Evolutionary conservation across 2,113 vertebrate genomes (phyloP).

Genomic region (Otocyon megalotis): DNA sequence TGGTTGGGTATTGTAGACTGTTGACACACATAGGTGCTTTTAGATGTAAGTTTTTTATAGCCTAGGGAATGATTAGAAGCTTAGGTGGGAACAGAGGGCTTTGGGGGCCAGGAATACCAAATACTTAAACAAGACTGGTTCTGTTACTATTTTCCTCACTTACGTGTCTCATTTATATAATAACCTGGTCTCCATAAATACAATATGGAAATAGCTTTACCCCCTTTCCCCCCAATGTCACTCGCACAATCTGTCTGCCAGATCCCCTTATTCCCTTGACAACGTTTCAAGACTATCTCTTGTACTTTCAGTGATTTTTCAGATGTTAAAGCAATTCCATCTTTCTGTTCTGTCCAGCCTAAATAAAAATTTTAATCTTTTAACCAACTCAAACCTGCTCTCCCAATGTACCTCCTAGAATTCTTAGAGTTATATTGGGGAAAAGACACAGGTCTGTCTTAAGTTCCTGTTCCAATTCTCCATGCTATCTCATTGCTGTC

Average conservation of each 20-base stretch:
- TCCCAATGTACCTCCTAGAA: not conserved
- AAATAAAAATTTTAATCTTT: conserved; percentile 4
- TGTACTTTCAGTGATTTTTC: not conserved
- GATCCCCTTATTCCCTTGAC: not conserved
- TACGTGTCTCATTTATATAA: not conserved
- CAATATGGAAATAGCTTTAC: not conserved
- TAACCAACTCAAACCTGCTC: not conserved
- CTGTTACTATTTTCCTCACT: not conserved
- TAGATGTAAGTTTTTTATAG: not conserved
- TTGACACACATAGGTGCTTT: not conserved
- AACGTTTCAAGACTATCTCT: not conserved
- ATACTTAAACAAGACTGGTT: not conserved
- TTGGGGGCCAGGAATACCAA: not conserved
- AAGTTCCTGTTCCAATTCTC: not conserved
- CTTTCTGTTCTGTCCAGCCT: not conserved
- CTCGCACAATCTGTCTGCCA: not conserved
- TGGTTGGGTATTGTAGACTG: not conserved
- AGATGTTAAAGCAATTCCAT: not conserved
- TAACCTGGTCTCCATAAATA: not conserved
- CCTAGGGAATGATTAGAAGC: not conserved
- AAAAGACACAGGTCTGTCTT: not conserved
- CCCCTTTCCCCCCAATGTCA: not conserved
- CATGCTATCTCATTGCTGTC: not conserved
- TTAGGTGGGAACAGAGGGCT: not conserved
- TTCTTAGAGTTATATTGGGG: not conserved